Evolutionary conservation across 2,888 invertebrate species (phyloP).

Genomic region (Melanargia galathea): DNA sequence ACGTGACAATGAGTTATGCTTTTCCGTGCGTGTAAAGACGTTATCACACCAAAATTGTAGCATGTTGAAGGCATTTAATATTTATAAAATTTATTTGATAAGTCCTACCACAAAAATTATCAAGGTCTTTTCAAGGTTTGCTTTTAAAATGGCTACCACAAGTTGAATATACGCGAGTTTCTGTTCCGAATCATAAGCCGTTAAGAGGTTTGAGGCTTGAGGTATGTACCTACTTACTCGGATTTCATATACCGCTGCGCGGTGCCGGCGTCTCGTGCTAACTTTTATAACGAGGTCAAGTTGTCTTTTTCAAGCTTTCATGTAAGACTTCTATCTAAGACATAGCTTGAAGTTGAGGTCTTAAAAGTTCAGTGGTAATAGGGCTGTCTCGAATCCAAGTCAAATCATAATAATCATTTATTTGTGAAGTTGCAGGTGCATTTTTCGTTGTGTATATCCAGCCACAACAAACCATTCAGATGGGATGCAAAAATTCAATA

Average conservation of each 20-base stretch:
- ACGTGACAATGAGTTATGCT: too few species aligned
- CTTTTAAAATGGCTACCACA: background rate
- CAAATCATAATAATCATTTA: too few species aligned
- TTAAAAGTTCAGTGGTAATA: conserved; percentile 12
- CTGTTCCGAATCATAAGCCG: conserved; percentile 16
- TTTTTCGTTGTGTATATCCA: too few species aligned
- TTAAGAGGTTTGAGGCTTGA: conserved; percentile 23
- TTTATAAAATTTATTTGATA: too few species aligned
- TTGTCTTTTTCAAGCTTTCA: conserved; percentile 37
- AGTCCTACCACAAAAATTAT: background rate
- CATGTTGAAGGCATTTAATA: too few species aligned
- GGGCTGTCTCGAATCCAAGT: conserved; percentile 7
- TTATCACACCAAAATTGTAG: too few species aligned
- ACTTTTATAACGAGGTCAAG: conserved; percentile 37
- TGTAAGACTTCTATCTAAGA: conserved; percentile 32
- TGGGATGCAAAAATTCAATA: too few species aligned
- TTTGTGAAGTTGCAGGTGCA: too few species aligned
- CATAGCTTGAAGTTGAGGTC: conserved; percentile 28
- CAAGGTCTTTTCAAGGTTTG: conserved; percentile 1
- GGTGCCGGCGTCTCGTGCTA: conserved; percentile 30
- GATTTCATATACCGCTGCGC: conserved; percentile 31
- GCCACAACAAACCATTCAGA: too few species aligned
- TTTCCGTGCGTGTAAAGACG: too few species aligned
- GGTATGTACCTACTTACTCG: conserved; percentile 30
- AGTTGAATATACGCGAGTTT: conserved; percentile 7